Evolutionary conservation across 92 coral and sea anemone species (phyloP).

Genomic region (Phenganax marumi): DNA sequence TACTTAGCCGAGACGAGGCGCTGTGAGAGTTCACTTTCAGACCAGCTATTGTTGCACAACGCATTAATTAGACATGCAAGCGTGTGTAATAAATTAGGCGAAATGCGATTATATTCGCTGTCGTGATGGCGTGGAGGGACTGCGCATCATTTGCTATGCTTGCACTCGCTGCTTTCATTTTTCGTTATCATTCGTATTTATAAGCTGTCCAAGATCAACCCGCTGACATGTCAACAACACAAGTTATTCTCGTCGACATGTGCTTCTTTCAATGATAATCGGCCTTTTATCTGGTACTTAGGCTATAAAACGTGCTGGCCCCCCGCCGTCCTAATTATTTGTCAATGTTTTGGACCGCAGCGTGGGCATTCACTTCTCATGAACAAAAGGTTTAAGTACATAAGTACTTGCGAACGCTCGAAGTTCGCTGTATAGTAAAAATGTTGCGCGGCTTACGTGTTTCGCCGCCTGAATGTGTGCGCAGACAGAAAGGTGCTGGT

Average conservation of each 20-base stretch:
- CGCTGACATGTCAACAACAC: background rate
- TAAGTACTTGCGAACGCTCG: background rate
- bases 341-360: constrained; percentile 30
- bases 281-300: constrained; percentile 32
- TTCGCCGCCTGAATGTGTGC: constrained; percentile 8
- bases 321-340: constrained; percentile 43
- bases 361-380: constrained; percentile 3
- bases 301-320: constrained; percentile 34
- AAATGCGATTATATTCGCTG: constrained; percentile 8
- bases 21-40: constrained; percentile 30
- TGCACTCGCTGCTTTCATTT: background rate
- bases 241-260: constrained; percentile 12
- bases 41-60: constrained; percentile 23
- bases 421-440: background rate
- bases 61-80: constrained; percentile 1
- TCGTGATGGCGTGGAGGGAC: constrained; percentile 11
- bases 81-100: constrained; percentile 6
- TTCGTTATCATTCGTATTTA: background rate
- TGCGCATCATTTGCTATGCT: background rate
- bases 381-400: constrained; percentile 5
- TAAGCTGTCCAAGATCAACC: background rate
- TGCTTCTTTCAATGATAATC: constrained; percentile 21
- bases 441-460: constrained; percentile 29
- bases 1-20: constrained; percentile 9
- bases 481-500: background rate